Base-by-base conservation (phyloP, 1,140 invertebrate species). In the Cyphomyrmex costatus region DNA sequence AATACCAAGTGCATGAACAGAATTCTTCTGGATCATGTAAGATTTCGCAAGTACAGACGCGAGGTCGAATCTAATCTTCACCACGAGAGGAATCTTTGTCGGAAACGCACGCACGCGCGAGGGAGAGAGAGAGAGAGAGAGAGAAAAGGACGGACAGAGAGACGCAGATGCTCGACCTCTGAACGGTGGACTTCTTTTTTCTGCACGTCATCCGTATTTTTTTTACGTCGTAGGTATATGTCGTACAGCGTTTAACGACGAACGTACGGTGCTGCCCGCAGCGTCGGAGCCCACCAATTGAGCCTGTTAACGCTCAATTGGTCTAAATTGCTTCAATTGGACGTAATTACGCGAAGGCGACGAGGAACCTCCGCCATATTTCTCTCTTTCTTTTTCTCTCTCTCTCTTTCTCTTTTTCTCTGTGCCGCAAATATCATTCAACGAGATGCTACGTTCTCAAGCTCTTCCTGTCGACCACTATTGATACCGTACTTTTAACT, bases 261-360 rank as follows among this genome's bases (percentile, higher is more conserved):
- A 51, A 79, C 42, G 77, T 46, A 65, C 86, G 19, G 71, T 87
- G 78, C n/a, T 88, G 86, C 76, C 86, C 76, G 86, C 73, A 90
- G 76, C 68, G 71, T 51, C 82, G 68, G 76, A 89, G 76, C 78
- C 73, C 88, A 51, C 87, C 93, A 95, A 95, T 95, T 95, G 91
- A 93, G 93, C 93, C 87, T 94, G 92, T 94, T 95, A 94, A 95
- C 91, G 82, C 30, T 92, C 92, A 94, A 95, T 95, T 95, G 93
- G 91, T 90, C 92, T 94, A 91, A 94, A 95, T 94, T 95, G 91
- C 80, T 84, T 93, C 92, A 95, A 95, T 95, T 95, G 93, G 86
- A 91, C 61, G 90, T 94, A 94, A 94, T 94, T 94, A 93, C 89
- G 88, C 91, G 92, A 94, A 93, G 92, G 93, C 94, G 93, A 94